Conservation (phyloP, 2,888 invertebrate genomes). For the Caenorhabditis wallacei region DNA sequence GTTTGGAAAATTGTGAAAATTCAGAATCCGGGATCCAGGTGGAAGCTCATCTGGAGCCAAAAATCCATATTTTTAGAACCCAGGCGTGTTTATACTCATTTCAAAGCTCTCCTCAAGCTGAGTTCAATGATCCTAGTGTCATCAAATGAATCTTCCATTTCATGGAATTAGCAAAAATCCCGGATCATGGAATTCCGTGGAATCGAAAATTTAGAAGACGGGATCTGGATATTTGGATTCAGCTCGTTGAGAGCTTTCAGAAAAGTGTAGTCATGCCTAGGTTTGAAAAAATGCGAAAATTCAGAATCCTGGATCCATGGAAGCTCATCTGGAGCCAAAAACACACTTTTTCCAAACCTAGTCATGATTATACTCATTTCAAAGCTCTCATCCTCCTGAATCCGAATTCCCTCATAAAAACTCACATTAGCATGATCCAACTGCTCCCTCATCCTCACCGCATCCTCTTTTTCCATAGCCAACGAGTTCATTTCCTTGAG, state of each 20-base stretch:
- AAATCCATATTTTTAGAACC: background rate
- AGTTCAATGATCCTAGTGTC: background rate
- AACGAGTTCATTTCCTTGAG: conserved; percentile 76
- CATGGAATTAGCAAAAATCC: too few species aligned
- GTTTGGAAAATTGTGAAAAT: too few species aligned
- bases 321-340: background rate
- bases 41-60: too few species aligned
- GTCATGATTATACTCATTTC: background rate
- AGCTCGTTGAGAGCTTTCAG: background rate
- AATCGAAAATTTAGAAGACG: background rate
- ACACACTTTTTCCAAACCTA: background rate
- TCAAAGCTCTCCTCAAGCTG: background rate
- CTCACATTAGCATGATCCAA: conserved; percentile 71
- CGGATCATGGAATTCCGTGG: too few species aligned
- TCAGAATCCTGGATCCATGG: background rate
- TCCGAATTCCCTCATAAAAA: conserved; percentile 3
- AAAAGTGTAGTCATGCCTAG: too few species aligned
- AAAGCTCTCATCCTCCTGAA: background rate
- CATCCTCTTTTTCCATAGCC: conserved; percentile 65
- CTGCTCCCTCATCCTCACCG: conserved; percentile 68
- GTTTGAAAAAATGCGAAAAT: background rate
- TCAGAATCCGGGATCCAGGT: too few species aligned
- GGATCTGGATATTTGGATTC: too few species aligned
- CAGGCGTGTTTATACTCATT: background rate
- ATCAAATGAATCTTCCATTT: too few species aligned